Percentiles rank a stretch among this genome's conserved stretches.
These are phyloP conservation scores for Cyprinodon diabolis DNA, from an alignment of 2,797 vertebrate species.

Conservation along the genomic window DNA sequence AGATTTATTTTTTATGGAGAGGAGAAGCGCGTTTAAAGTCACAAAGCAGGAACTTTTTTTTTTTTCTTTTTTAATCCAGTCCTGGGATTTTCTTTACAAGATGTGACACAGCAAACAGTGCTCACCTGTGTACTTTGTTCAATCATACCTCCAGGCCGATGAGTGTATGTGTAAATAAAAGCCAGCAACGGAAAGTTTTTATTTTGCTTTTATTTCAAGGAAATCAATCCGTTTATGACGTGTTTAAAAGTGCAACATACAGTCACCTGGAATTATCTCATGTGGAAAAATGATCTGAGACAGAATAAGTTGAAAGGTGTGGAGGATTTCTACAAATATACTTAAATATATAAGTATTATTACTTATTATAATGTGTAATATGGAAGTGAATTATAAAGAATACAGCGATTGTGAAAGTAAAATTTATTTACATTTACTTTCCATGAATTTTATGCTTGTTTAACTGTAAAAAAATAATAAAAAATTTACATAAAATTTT, in stretches of 20 bases:
- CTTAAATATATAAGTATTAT: not conserved
- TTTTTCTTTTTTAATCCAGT: constrained; percentile 4
- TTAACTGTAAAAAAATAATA: not conserved
- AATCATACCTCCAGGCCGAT: constrained; percentile 49
- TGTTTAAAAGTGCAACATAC: not conserved
- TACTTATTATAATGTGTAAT: not conserved
- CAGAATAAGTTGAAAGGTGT: not conserved
- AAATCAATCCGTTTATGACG: not conserved
- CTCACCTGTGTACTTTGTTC: constrained; percentile 50
- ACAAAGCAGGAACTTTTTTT: constrained; percentile 31
- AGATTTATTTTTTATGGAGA: not conserved
- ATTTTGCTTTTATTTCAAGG: not conserved
- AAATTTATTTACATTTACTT: not conserved
- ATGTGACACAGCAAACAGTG: constrained; percentile 42
- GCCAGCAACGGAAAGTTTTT: not conserved
- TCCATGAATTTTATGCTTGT: not conserved
- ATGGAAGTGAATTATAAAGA: not conserved
- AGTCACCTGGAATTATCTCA: not conserved
- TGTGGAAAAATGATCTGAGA: not conserved
- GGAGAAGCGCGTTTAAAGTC: not conserved
- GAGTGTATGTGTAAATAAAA: constrained; percentile 26
- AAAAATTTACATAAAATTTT: too few relatives aligned
- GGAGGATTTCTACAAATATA: not conserved
- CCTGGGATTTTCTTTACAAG: constrained; percentile 52
- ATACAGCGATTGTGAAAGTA: too few relatives aligned